Evolutionary conservation across 2,797 vertebrate genomes (phyloP).

Genomic region (Crax fasciolata): DNA sequence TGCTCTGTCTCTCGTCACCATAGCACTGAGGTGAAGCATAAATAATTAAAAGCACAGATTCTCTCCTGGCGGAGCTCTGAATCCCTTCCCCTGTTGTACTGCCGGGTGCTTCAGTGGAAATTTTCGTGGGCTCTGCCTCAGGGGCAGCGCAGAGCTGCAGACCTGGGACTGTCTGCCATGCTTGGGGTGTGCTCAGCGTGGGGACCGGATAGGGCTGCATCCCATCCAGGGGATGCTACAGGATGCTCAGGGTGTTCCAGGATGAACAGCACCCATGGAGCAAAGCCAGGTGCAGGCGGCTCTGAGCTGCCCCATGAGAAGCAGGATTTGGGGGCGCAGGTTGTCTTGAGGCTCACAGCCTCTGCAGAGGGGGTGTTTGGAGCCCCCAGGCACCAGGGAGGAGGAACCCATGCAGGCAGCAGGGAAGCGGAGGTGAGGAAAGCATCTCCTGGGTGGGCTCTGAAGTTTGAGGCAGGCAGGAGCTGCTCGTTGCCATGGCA

Average conservation of each 20-base stretch:
- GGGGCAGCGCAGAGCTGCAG: neutral
- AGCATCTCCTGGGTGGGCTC: neutral
- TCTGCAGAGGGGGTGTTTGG: neutral
- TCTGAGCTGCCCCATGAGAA: neutral
- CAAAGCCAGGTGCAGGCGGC: neutral
- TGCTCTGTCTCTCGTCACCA: neutral
- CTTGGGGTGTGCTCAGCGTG: rapidly evolving
- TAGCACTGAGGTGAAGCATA: neutral
- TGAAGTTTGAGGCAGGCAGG: conserved; percentile 10
- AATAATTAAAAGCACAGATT: conserved; percentile 32
- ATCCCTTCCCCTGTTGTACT: neutral
- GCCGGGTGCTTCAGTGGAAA: conserved; percentile 6
- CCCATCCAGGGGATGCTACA: rapidly evolving
- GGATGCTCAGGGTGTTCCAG: neutral
- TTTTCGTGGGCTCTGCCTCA: neutral
- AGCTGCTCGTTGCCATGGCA: conserved; percentile 29
- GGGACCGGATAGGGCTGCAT: neutral
- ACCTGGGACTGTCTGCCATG: neutral
- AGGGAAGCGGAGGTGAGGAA: neutral
- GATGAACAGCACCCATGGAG: neutral
- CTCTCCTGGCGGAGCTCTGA: neutral
- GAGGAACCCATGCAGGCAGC: neutral
- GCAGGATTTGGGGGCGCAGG: neutral
- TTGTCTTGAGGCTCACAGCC: neutral
- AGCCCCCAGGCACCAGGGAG: neutral